A percentile compares a stretch with the other conserved stretches of the same genome.
These are phyloP conservation scores for Spialia ferax DNA, from an alignment of 2,888 invertebrate genomes.

Conservation along the genomic window DNA sequence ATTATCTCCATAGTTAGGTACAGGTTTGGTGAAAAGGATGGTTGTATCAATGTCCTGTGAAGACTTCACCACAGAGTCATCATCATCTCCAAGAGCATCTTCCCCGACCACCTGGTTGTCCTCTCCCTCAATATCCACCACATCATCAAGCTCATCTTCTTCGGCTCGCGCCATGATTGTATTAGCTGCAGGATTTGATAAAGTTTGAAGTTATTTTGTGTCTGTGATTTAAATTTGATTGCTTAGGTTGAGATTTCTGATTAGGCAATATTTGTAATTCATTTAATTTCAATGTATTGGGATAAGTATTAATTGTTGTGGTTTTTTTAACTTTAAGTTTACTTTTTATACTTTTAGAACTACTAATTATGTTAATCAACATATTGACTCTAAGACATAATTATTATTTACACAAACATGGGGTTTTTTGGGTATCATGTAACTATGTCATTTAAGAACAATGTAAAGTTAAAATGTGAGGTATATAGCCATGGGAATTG, in stretches of 20 bases:
- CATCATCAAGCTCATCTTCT: slow-evolving; percentile 90
- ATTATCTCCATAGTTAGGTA: slow-evolving; percentile 86
- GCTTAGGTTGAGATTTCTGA: not conserved
- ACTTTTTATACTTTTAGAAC: too few species aligned
- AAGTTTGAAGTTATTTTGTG: not conserved
- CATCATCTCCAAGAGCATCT: slow-evolving; percentile 88
- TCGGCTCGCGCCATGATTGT: slow-evolving; percentile 86
- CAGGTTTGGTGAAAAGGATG: slow-evolving; percentile 95
- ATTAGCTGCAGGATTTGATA: slow-evolving; percentile 61
- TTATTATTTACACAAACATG: too few species aligned
- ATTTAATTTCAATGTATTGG: too few species aligned
- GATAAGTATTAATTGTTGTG: too few species aligned
- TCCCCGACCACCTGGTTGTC: slow-evolving; percentile 88
- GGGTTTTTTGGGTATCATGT: too few species aligned
- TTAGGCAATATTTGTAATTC: not conserved
- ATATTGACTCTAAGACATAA: too few species aligned
- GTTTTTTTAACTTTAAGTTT: too few species aligned
- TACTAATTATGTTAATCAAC: too few species aligned
- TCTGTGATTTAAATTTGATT: not conserved
- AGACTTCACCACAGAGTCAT: slow-evolving; percentile 87
- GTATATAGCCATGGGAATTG: not conserved
- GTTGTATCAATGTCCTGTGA: slow-evolving; percentile 97
- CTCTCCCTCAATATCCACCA: slow-evolving; percentile 89
- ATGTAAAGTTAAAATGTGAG: not conserved
- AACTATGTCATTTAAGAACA: not conserved